Percentiles rank a stretch among this genome's conserved stretches.
phyloP scores from a whole-genome alignment of 2,888 invertebrate genomes.

The Frankliniella intonsa region DNA sequence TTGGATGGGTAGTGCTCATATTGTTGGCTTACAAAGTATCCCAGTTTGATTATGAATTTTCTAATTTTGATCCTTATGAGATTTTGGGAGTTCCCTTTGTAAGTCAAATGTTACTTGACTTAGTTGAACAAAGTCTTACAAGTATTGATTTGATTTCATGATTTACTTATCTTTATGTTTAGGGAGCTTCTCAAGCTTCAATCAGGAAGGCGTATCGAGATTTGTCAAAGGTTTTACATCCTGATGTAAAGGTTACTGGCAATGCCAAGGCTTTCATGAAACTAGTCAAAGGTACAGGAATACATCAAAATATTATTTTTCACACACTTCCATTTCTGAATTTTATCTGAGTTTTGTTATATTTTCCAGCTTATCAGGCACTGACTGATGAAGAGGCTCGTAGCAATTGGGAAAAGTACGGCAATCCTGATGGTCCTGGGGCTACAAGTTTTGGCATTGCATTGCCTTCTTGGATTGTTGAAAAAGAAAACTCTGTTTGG shows the following conservation, averaged over 20 bases:
- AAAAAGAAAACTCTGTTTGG: slow-evolving; percentile 98
- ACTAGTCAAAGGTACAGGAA: slow-evolving; percentile 77
- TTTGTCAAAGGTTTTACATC: slow-evolving; percentile 89
- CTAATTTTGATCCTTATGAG: slow-evolving; percentile 98
- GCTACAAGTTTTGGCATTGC: slow-evolving; percentile 99
- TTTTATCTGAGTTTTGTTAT: slow-evolving; percentile 23
- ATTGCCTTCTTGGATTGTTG: slow-evolving; percentile 98
- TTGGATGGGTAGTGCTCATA: slow-evolving; percentile 77
- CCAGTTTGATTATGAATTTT: slow-evolving; percentile 96
- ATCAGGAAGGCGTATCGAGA: slow-evolving; percentile 95
- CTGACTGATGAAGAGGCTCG: slow-evolving; percentile 96
- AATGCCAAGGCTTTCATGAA: slow-evolving; percentile 97
- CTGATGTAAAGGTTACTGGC: slow-evolving; percentile 89
- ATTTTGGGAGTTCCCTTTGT: slow-evolving; percentile 84
- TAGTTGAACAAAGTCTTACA: not conserved
- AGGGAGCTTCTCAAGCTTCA: slow-evolving; percentile 79
- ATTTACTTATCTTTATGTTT: slow-evolving; percentile 35
- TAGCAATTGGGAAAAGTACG: slow-evolving; percentile 98
- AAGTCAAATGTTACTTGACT: slow-evolving; percentile 42
- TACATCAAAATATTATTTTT: slow-evolving; percentile 29
- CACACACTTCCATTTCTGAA: slow-evolving; percentile 29
- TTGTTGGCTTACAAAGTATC: slow-evolving; percentile 87
- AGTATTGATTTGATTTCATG: not conserved
- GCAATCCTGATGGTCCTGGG: slow-evolving; percentile 99
- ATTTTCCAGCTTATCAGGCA: slow-evolving; percentile 59